Percentiles rank a stretch among this genome's conserved stretches.
Evolutionary conservation across 2,797 vertebrate species (phyloP).

Genomic region (Choloepus didactylus): DNA sequence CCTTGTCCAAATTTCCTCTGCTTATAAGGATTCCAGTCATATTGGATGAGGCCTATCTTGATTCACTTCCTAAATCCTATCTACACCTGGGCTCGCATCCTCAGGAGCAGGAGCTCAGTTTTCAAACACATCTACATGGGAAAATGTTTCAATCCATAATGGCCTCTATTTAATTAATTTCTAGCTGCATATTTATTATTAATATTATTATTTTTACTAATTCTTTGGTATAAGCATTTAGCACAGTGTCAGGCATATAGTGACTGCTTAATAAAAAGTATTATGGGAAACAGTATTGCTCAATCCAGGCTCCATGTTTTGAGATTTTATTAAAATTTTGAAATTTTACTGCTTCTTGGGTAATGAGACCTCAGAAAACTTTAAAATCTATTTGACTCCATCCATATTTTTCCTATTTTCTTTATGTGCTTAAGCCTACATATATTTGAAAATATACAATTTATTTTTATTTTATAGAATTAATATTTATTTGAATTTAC

Average conservation of each 20-base stretch:
- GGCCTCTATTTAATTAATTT: background rate
- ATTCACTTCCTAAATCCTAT: too few species aligned
- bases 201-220: background rate
- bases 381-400: background rate
- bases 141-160: too few species aligned
- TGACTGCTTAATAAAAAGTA: too few species aligned
- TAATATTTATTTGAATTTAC: background rate
- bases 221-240: background rate
- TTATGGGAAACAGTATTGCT: background rate
- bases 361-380: background rate
- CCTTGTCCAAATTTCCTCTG: too few species aligned
- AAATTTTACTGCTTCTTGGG: background rate
- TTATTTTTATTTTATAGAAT: background rate
- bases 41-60: too few species aligned
- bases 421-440: background rate
- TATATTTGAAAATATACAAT: background rate
- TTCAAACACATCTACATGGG: too few species aligned
- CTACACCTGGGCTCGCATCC: too few species aligned
- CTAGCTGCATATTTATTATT: background rate
- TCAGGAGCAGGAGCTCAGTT: too few species aligned
- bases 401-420: background rate
- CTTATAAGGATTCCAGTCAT: too few species aligned
- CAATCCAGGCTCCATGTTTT: background rate
- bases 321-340: background rate
- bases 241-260: rapidly evolving